These are phyloP conservation scores for Tribolium madens DNA, from an alignment of 1,140 invertebrate species.

Conservation along the genomic window DNA sequence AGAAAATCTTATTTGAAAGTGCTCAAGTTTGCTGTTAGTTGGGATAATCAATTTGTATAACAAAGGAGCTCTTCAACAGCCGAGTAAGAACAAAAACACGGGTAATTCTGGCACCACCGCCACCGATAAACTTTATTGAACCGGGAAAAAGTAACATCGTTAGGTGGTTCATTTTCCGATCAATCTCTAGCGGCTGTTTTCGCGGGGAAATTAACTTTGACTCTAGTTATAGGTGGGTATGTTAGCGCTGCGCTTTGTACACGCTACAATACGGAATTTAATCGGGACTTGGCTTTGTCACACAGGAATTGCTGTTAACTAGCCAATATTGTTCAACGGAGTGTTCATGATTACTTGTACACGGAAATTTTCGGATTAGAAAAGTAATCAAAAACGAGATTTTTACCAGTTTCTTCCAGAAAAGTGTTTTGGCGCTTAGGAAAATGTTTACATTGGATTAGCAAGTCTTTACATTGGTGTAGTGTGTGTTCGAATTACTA, in stretches of 20 bases:
- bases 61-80: constrained; percentile 19
- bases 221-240: background rate
- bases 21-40: constrained; percentile 5
- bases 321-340: constrained; percentile 19
- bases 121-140: constrained; percentile 27
- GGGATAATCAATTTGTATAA: constrained; percentile 31
- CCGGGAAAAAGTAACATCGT: constrained; percentile 17
- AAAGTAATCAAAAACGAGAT: background rate
- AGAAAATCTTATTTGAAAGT: background rate
- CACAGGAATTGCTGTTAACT: constrained; percentile 14
- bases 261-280: background rate
- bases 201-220: constrained; percentile 7
- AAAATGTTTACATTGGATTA: background rate
- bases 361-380: background rate
- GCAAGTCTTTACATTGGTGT: background rate
- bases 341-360: constrained; percentile 11
- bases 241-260: background rate
- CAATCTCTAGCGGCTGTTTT: constrained; percentile 19
- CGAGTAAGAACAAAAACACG: constrained; percentile 26
- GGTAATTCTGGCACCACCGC: constrained; percentile 9
- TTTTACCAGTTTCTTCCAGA: too few species aligned
- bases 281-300: constrained; percentile 15
- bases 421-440: background rate
- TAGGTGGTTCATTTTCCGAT: constrained; percentile 21
- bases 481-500: constrained; percentile 17